Conservation (phyloP, 2,113 vertebrate genomes). For the Epinephelus cyanopodus region DNA sequence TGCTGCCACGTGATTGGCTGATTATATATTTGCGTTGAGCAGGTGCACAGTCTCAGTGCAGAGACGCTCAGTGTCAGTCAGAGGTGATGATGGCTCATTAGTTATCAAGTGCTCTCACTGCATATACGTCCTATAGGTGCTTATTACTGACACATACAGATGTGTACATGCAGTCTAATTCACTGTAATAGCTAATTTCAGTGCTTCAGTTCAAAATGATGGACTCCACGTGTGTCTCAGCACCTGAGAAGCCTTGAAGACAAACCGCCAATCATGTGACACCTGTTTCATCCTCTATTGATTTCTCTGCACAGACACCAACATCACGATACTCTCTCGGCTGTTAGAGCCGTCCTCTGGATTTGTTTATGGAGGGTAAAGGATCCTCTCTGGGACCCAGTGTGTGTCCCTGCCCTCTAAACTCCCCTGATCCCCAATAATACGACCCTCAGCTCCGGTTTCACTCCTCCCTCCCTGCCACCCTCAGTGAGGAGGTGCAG, state of each 20-base stretch:
- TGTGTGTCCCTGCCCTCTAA: constrained; percentile 34
- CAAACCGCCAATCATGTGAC: constrained; percentile 6
- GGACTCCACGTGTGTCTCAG: too few relatives aligned
- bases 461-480: constrained; percentile 33
- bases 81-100: constrained; percentile 5
- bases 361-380: constrained; percentile 51
- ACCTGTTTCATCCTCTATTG: constrained; percentile 30
- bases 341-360: not conserved
- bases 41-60: not conserved
- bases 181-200: not conserved
- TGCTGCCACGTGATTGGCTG: too few relatives aligned
- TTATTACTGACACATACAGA: not conserved
- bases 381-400: constrained; percentile 22
- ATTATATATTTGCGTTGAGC: too few relatives aligned
- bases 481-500: constrained; percentile 26
- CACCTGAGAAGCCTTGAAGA: not conserved
- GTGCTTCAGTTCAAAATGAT: not conserved
- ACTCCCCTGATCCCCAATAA: constrained; percentile 45
- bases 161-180: not conserved
- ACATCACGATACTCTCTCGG: not conserved
- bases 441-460: constrained; percentile 46
- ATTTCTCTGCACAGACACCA: not conserved
- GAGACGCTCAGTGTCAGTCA: not conserved
- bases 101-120: constrained; percentile 14
- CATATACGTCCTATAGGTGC: not conserved